These are phyloP conservation scores for Neuroterus valhalla DNA, from an alignment of 1,140 invertebrate species.

Conservation along the genomic window DNA sequence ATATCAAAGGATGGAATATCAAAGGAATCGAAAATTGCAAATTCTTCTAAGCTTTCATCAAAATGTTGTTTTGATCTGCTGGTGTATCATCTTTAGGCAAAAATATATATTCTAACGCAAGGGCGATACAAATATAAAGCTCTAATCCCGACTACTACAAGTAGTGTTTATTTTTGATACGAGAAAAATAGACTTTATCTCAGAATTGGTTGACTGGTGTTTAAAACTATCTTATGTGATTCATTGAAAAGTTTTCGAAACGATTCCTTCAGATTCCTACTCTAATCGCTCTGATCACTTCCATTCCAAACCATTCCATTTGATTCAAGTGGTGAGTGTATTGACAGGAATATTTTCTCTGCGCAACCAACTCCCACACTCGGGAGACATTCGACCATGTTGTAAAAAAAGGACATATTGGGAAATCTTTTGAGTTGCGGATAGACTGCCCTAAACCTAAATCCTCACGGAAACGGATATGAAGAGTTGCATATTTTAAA, in stretches of 20 bases:
- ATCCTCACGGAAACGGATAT: neutral
- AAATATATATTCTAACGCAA: too few relatives aligned
- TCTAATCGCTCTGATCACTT: neutral
- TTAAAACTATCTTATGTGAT: neutral
- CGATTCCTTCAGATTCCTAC: neutral
- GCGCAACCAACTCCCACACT: slow-evolving; percentile 2
- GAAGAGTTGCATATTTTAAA: neutral
- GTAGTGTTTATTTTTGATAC: too few relatives aligned
- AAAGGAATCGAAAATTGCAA: too few relatives aligned
- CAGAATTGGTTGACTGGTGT: neutral
- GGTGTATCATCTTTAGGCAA: too few relatives aligned
- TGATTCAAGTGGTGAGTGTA: slow-evolving; percentile 1
- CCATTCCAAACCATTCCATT: neutral
- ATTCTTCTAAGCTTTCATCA: too few relatives aligned
- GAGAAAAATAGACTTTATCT: too few relatives aligned
- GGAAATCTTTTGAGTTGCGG: neutral
- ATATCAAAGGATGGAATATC: too few relatives aligned
- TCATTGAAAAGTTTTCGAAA: slow-evolving; percentile 11
- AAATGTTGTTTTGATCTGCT: too few relatives aligned
- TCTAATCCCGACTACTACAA: too few relatives aligned
- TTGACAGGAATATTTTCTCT: slow-evolving; percentile 6
- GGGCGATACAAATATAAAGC: too few relatives aligned
- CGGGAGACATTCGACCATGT: neutral
- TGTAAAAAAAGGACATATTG: neutral
- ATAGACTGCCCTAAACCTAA: neutral